Evolutionary conservation across 2,888 invertebrate genomes (phyloP).

Genomic region (Andrena dorsata): DNA sequence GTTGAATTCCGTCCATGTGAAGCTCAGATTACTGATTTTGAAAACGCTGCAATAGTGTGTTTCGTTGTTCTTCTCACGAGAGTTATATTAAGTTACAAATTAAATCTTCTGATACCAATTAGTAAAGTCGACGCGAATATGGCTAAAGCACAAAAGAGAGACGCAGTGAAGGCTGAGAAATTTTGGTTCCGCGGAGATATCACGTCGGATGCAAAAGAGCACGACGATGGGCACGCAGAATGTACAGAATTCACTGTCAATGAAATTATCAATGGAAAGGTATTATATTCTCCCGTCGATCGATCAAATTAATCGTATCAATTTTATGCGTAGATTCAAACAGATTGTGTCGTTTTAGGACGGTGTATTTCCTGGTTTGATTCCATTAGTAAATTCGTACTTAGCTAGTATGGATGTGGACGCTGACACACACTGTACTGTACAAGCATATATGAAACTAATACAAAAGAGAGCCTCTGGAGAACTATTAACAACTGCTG

Average conservation of each 20-base stretch:
- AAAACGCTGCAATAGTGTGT: conserved; percentile 99
- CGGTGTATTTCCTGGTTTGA: conserved; percentile 96
- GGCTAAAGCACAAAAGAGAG: conserved; percentile 96
- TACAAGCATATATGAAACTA: conserved; percentile 97
- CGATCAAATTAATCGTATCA: not conserved
- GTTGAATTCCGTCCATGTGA: conserved; percentile 99
- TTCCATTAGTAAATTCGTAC: conserved; percentile 97
- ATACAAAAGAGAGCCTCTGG: conserved; percentile 95
- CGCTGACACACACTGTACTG: conserved; percentile 98
- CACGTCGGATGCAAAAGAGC: conserved; percentile 86
- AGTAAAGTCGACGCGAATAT: conserved; percentile 99
- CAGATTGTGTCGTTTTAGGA: conserved; percentile 86
- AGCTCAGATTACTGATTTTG: conserved; percentile 99
- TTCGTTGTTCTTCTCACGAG: conserved; percentile 98
- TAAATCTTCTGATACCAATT: conserved; percentile 98
- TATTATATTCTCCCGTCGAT: conserved; percentile 76
- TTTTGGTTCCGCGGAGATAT: conserved; percentile 98
- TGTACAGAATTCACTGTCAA: conserved; percentile 95
- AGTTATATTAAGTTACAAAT: conserved; percentile 97
- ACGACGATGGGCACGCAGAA: conserved; percentile 85
- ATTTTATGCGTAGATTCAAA: conserved; percentile 2
- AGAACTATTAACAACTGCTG: conserved; percentile 96
- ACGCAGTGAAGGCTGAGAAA: conserved; percentile 93
- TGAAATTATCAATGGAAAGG: conserved; percentile 98
- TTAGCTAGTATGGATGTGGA: conserved; percentile 98